Evolutionary conservation across 2,113 vertebrate genomes (phyloP).

Genomic region (Misgurnus anguillicaudatus): DNA sequence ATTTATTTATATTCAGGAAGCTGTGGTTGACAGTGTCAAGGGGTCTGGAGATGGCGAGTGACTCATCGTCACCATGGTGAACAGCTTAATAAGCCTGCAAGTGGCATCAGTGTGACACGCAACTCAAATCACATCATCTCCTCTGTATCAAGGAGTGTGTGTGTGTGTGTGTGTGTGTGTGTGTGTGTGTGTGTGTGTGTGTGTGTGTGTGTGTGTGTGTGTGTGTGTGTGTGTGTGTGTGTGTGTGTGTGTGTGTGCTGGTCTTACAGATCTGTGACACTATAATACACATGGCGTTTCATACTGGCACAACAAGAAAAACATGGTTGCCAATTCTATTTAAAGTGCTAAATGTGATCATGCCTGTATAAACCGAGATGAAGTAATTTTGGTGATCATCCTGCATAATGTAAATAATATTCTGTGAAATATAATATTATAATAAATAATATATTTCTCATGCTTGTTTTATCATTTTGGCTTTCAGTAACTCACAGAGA

Average conservation of each 20-base stretch:
- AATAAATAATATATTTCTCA: too few relatives aligned
- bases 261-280: conserved; percentile 1
- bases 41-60: conserved; percentile 31
- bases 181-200: conserved; percentile 1
- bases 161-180: conserved; percentile 16
- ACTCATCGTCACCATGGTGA: conserved; percentile 50
- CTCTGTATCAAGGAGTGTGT: background rate
- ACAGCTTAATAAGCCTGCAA: conserved; percentile 43
- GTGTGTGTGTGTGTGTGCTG: background rate
- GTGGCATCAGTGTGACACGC: conserved; percentile 37
- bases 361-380: too few relatives aligned
- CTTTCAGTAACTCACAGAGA: too few relatives aligned
- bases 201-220: background rate
- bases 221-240: conserved; percentile 21
- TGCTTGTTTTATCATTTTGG: too few relatives aligned
- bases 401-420: too few relatives aligned
- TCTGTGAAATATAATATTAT: too few relatives aligned
- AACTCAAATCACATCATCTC: conserved; percentile 28
- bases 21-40: conserved; percentile 23
- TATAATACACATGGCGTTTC: background rate
- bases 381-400: too few relatives aligned
- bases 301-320: background rate
- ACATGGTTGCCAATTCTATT: background rate
- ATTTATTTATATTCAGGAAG: conserved; percentile 16
- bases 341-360: background rate